Evolutionary conservation across 2,797 vertebrate genomes (phyloP).

Genomic region (Clarias platycephalus): DNA sequence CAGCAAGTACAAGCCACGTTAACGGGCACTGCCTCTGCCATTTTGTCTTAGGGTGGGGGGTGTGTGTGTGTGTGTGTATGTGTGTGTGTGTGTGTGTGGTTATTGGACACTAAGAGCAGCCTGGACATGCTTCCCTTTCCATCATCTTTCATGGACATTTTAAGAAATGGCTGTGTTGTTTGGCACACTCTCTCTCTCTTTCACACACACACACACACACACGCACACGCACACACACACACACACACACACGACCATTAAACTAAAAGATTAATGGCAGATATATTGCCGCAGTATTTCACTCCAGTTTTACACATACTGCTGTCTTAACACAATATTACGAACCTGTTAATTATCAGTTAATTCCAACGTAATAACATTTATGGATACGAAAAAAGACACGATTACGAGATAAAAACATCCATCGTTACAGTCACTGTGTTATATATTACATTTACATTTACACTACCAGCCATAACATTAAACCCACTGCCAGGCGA

Average conservation of each 20-base stretch:
- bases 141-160: conserved; percentile 38
- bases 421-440: neutral
- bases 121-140: conserved; percentile 41
- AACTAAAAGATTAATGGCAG: neutral
- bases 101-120: conserved; percentile 49
- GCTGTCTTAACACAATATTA: neutral
- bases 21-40: conserved; percentile 25
- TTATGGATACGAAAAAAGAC: too few species aligned
- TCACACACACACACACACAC: neutral
- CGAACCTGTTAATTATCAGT: neutral
- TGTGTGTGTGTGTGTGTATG: conserved; percentile 35
- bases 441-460: neutral
- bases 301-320: neutral
- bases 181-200: neutral
- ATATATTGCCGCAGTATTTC: neutral
- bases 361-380: neutral
- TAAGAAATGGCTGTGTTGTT: conserved; percentile 31
- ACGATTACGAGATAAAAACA: neutral
- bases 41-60: conserved; percentile 32
- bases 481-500: too few species aligned
- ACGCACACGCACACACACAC: conserved; percentile 10
- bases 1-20: conserved; percentile 36
- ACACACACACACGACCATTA: neutral
- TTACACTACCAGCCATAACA: neutral
- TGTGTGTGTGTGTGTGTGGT: conserved; percentile 42